Conservation (phyloP, 53 echinoderm and acorn worm species). For the Paracentrotus lividus region DNA sequence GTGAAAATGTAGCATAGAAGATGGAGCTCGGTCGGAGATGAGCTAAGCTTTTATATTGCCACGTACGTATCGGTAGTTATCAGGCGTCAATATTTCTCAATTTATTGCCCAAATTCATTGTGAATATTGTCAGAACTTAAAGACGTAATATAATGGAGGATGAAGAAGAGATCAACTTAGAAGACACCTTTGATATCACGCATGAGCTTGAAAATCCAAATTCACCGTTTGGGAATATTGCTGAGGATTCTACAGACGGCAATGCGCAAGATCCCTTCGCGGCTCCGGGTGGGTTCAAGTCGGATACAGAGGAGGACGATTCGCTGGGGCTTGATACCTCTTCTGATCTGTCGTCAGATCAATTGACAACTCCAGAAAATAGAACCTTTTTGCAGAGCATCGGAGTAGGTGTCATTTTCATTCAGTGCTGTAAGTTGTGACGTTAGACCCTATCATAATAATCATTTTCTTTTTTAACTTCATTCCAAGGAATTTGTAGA, state of each 20-base stretch:
- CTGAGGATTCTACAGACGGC: neutral
- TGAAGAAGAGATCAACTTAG: constrained; percentile 63
- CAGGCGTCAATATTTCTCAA: too few species aligned
- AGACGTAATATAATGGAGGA: constrained; percentile 24
- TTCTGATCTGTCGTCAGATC: constrained; percentile 25
- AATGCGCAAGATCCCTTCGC: neutral
- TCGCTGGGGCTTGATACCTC: constrained; percentile 20
- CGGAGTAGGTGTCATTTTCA: constrained; percentile 58
- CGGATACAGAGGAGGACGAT: constrained; percentile 52
- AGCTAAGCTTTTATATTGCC: too few species aligned
- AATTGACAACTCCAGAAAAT: neutral
- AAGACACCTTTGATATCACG: constrained; percentile 54
- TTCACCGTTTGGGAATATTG: constrained; percentile 28
- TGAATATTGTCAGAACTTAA: neutral
- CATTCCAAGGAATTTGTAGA: too few species aligned
- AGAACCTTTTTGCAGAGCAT: constrained; percentile 41
- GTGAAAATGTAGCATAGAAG: too few species aligned
- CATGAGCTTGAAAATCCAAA: constrained; percentile 51
- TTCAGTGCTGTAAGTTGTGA: constrained; percentile 59
- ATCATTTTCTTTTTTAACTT: too few species aligned
- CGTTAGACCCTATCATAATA: neutral
- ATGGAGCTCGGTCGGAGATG: too few species aligned
- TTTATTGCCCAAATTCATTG: too few species aligned
- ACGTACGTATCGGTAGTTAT: too few species aligned
- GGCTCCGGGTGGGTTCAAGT: constrained; percentile 46